These are phyloP conservation scores for Hemichromis elongatus DNA, from an alignment of 2,113 vertebrate genomes.

Conservation along the genomic window DNA sequence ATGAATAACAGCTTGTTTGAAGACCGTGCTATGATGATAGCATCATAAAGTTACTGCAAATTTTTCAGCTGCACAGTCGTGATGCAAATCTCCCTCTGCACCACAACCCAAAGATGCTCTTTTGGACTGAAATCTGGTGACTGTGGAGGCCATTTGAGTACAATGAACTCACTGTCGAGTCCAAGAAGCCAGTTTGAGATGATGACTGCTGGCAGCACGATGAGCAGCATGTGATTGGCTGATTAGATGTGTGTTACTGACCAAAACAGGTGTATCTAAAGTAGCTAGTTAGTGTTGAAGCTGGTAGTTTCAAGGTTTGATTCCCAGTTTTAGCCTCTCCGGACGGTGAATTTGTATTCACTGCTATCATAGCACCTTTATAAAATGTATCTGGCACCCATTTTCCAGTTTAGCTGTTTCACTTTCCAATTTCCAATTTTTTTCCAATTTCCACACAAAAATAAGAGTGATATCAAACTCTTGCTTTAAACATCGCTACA, in stretches of 20 bases:
- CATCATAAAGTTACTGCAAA: neutral
- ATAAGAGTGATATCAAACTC: neutral
- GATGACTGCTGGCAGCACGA: neutral
- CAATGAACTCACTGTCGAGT: neutral
- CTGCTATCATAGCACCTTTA: neutral
- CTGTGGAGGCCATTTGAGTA: neutral
- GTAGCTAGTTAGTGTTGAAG: neutral
- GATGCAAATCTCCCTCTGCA: neutral
- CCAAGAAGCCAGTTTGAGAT: neutral
- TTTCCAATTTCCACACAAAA: too few species aligned
- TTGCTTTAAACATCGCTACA: neutral
- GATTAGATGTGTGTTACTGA: neutral
- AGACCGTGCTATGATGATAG: neutral
- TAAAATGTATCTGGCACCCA: neutral
- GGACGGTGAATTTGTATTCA: neutral
- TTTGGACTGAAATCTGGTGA: neutral
- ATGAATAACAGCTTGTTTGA: neutral
- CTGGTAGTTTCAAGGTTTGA: neutral
- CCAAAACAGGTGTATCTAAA: neutral
- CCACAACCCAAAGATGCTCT: neutral
- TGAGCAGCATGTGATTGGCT: neutral
- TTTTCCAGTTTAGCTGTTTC: neutral
- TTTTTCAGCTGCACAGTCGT: neutral
- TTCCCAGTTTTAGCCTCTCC: neutral
- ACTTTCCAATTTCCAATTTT: too few species aligned